Percentiles rank a stretch among this genome's conserved stretches.
phyloP scores from a whole-genome alignment of 2,113 vertebrate genomes.

The Nannobrachium achirus region DNA sequence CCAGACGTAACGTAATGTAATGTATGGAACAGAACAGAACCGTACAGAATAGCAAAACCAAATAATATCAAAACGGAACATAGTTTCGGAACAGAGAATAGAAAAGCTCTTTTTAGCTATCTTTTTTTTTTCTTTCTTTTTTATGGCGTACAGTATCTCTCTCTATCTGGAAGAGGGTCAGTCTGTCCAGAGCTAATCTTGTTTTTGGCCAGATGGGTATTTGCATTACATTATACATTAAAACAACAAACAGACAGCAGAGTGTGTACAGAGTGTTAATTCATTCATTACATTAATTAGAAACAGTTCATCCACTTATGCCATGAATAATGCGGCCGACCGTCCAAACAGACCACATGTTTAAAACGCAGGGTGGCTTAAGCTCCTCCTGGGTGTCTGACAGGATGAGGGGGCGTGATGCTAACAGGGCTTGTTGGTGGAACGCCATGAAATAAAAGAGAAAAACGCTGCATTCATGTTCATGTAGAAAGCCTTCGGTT shows the following conservation, averaged over 20 bases:
- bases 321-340: constrained; percentile 65
- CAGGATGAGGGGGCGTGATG: constrained; percentile 37
- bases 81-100: no score
- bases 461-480: constrained; percentile 37
- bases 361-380: constrained; percentile 28
- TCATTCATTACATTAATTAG: constrained; percentile 68
- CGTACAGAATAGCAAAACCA: not conserved
- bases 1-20: not conserved
- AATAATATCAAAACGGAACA: constrained; percentile 12
- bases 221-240: not conserved
- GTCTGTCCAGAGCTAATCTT: no score
- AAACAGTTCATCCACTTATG: constrained; percentile 66
- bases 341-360: constrained; percentile 56
- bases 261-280: constrained; percentile 16
- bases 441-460: constrained; percentile 58
- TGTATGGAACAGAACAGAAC: not conserved
- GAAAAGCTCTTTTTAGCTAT: no score
- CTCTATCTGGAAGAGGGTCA: not conserved
- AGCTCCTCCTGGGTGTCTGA: constrained; percentile 48
- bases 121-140: no score
- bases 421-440: constrained; percentile 45
- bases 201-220: no score
- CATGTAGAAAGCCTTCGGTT: constrained; percentile 36
- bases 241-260: constrained; percentile 31
- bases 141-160: no score